phyloP scores from a whole-genome alignment of 2,113 vertebrate genomes.

The mouse (Mus musculus) region DNA sequence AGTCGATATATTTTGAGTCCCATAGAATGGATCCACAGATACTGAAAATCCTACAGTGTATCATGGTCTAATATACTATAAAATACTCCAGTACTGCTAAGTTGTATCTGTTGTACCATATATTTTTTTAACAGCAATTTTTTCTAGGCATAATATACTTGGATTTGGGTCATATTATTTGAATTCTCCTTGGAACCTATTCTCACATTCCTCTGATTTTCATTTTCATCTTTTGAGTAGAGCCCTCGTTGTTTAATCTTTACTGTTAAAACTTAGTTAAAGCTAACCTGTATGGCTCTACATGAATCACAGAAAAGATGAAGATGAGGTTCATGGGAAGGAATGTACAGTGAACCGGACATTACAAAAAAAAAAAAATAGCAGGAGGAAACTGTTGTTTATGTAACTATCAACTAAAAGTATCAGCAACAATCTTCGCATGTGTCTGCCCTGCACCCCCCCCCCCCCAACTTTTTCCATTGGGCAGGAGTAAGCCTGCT shows the following conservation, averaged over 20 bases:
- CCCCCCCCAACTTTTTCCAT: not conserved
- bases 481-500: not conserved
- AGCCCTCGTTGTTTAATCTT: slow-evolving; percentile 17
- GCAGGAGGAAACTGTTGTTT: not conserved
- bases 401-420: not conserved
- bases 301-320: not conserved
- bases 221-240: slow-evolving; percentile 16
- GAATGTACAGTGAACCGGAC: not conserved
- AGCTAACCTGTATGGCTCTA: not conserved
- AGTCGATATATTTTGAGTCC: not conserved
- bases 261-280: slow-evolving; percentile 45
- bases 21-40: not conserved
- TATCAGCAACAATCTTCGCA: not conserved
- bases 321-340: not conserved
- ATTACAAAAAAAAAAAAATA: not conserved
- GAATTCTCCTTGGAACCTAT: not conserved
- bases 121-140: not conserved
- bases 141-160: slow-evolving; percentile 1
- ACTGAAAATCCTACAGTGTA: not conserved
- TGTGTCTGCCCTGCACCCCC: not conserved
- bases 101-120: not conserved
- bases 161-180: slow-evolving; percentile 7
- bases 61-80: not conserved
- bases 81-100: not conserved
- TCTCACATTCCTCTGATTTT: not conserved